Conservation (phyloP, 2,888 invertebrate genomes). For the Saturnia japonica region DNA sequence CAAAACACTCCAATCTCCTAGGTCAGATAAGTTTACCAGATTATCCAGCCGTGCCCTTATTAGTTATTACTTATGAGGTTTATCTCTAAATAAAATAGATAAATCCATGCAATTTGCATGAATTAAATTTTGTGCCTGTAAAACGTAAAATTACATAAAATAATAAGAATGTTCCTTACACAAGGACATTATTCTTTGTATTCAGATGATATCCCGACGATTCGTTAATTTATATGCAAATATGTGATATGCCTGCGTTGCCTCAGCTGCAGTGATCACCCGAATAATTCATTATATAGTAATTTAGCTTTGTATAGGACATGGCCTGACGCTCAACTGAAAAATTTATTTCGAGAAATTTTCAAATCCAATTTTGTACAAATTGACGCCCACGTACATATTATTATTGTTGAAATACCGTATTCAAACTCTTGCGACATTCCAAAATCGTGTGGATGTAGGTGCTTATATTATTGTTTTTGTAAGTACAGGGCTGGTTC, state of each 20-base stretch:
- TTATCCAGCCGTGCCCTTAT: not conserved
- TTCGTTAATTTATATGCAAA: constrained; percentile 32
- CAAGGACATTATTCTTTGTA: constrained; percentile 13
- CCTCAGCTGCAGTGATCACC: not conserved
- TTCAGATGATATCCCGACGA: constrained; percentile 16
- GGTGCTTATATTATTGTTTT: too few relatives aligned
- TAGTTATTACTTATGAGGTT: not conserved
- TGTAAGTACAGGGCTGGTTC: not conserved
- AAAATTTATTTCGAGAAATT: not conserved
- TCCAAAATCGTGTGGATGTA: too few relatives aligned
- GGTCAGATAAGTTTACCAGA: not conserved
- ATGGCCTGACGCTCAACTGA: not conserved
- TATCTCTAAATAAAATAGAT: not conserved
- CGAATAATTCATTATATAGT: not conserved
- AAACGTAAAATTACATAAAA: not conserved
- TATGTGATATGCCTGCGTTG: constrained; percentile 29
- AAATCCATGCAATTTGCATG: not conserved
- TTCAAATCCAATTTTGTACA: not conserved
- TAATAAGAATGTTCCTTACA: constrained; percentile 29
- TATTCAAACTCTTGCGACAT: too few relatives aligned
- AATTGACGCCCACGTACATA: not conserved
- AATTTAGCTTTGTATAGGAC: not conserved
- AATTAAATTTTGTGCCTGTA: not conserved
- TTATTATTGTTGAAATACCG: not conserved
- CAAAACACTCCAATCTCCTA: not conserved